Evolutionary conservation across 2,113 vertebrate genomes (phyloP).

Genomic region (Elephantulus edwardii): DNA sequence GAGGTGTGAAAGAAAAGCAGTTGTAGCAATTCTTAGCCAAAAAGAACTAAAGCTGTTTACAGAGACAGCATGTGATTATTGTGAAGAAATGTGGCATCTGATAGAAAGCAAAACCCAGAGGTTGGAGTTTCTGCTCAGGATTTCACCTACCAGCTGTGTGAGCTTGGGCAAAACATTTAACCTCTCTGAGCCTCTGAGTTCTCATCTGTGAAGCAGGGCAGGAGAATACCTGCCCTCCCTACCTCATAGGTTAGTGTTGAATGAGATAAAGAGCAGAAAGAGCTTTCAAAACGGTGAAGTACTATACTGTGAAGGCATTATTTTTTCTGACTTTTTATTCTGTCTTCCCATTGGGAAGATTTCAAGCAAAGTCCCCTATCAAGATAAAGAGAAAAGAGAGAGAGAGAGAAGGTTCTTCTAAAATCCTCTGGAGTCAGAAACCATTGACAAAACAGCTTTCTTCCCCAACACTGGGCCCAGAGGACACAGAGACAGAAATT

Average conservation of each 20-base stretch:
- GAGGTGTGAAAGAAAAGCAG: constrained; percentile 13
- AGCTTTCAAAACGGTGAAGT: background rate
- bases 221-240: background rate
- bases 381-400: background rate
- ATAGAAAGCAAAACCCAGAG: background rate
- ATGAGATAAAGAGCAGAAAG: background rate
- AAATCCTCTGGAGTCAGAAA: background rate
- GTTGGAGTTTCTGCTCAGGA: background rate
- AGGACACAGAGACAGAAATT: background rate
- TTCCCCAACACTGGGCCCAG: background rate
- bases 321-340: constrained; percentile 28
- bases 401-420: background rate
- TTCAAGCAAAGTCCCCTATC: background rate
- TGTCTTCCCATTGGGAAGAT: background rate
- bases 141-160: background rate
- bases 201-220: background rate
- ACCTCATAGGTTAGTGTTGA: accelerated
- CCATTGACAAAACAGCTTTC: background rate
- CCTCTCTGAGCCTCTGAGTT: constrained; percentile 10
- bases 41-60: background rate
- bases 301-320: background rate
- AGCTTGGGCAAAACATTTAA: background rate
- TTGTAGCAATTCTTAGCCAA: background rate
- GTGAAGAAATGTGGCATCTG: background rate
- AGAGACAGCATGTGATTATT: background rate